Conservation (phyloP, 37 sponge, comb jelly and placozoan species). For the Sycon ciliatum region DNA sequence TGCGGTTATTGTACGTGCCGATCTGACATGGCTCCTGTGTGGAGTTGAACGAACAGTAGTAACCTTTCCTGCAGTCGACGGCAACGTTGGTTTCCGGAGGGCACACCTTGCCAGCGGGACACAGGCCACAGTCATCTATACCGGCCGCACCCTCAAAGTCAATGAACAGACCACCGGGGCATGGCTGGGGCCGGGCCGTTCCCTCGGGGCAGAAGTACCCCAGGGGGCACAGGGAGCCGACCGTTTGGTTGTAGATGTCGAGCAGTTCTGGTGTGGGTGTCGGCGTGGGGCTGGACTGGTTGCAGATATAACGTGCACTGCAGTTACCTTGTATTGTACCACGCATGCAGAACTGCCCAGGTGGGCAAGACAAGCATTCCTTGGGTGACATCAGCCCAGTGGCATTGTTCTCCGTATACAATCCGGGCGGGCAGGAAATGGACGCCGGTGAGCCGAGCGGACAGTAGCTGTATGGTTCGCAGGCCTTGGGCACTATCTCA, state of each 20-base stretch:
- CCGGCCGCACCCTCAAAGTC: not conserved
- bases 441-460: not conserved
- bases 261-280: too few species aligned
- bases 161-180: constrained; percentile 11
- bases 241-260: not conserved
- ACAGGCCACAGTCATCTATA: constrained; percentile 13
- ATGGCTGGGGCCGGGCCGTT: constrained; percentile 11
- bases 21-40: constrained; percentile 15
- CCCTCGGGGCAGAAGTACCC: constrained; percentile 29
- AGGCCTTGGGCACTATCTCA: not conserved
- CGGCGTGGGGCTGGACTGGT: not conserved
- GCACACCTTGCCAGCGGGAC: constrained; percentile 29
- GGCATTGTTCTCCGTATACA: not conserved
- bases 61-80: not conserved
- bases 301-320: constrained; percentile 13
- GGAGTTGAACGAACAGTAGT: not conserved
- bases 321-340: not conserved
- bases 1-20: constrained; percentile 15
- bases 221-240: constrained; percentile 12
- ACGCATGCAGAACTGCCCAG: not conserved
- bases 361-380: not conserved
- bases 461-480: constrained; percentile 13
- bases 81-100: not conserved
- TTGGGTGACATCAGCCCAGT: not conserved
- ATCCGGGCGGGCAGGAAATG: not conserved